phyloP scores from a whole-genome alignment of 1,140 invertebrate species.

The Oncopeltus fasciatus region DNA sequence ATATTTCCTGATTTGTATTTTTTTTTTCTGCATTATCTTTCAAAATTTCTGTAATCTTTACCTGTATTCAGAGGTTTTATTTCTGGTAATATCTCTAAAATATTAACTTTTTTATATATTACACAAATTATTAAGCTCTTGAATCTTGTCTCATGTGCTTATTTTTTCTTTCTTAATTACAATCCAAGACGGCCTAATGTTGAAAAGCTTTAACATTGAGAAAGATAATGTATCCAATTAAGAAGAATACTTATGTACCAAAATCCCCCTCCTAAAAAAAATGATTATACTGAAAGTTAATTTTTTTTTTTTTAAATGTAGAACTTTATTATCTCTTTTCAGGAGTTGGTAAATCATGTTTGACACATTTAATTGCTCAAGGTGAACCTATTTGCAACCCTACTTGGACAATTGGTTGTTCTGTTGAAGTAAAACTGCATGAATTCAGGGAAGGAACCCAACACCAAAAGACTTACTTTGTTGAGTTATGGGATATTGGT shows the following conservation, averaged over 20 bases:
- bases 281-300: neutral
- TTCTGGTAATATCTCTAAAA: too few relatives aligned
- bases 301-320: neutral
- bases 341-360: slow-evolving; percentile 90
- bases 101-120: too few relatives aligned
- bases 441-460: slow-evolving; percentile 89
- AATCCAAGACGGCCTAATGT: too few relatives aligned
- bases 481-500: slow-evolving; percentile 93
- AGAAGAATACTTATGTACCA: too few relatives aligned
- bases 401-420: slow-evolving; percentile 88
- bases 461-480: slow-evolving; percentile 77
- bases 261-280: too few relatives aligned
- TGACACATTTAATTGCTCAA: slow-evolving; percentile 81
- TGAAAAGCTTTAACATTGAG: too few relatives aligned
- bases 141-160: neutral
- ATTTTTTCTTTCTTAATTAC: neutral
- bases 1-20: too few relatives aligned
- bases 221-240: too few relatives aligned
- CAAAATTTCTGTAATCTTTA: too few relatives aligned
- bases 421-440: slow-evolving; percentile 88
- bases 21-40: too few relatives aligned
- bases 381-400: slow-evolving; percentile 70
- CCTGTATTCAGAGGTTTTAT: too few relatives aligned
- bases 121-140: too few relatives aligned
- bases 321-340: slow-evolving; percentile 15